Percentiles rank a stretch among this genome's conserved stretches.
phyloP scores from a whole-genome alignment of 2,113 vertebrate genomes.

The Todiramphus saurophagus region DNA sequence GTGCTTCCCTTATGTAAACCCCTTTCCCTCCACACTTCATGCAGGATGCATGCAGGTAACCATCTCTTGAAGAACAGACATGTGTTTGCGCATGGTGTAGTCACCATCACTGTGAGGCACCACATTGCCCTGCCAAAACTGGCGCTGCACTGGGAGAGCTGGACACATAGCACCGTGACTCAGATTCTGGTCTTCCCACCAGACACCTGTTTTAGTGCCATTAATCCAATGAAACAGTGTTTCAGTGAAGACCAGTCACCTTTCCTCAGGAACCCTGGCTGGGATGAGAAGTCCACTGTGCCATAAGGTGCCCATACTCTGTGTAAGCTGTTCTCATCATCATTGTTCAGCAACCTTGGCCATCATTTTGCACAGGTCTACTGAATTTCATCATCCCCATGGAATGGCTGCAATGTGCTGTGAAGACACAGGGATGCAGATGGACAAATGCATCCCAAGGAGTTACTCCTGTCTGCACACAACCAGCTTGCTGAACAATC shows the following conservation, averaged over 20 bases:
- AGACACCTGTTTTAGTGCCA: not conserved
- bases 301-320: not conserved
- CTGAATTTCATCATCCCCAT: not conserved
- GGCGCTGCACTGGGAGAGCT: not conserved
- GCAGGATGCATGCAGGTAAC: not conserved
- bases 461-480: not conserved
- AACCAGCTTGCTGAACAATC: not conserved
- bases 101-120: not conserved
- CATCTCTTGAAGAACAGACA: not conserved
- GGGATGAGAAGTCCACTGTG: not conserved
- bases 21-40: not conserved
- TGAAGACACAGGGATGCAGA: not conserved
- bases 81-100: not conserved
- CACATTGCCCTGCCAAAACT: not conserved
- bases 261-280: not conserved
- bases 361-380: not conserved
- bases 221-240: not conserved
- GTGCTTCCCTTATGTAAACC: not conserved
- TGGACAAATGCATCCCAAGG: not conserved
- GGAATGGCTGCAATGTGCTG: fast-evolving
- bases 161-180: not conserved
- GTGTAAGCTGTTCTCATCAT: not conserved
- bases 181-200: not conserved
- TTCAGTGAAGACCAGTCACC: not conserved
- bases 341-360: not conserved